Conservation (phyloP, 2,113 vertebrate genomes). For the Apodemus speciosus region DNA sequence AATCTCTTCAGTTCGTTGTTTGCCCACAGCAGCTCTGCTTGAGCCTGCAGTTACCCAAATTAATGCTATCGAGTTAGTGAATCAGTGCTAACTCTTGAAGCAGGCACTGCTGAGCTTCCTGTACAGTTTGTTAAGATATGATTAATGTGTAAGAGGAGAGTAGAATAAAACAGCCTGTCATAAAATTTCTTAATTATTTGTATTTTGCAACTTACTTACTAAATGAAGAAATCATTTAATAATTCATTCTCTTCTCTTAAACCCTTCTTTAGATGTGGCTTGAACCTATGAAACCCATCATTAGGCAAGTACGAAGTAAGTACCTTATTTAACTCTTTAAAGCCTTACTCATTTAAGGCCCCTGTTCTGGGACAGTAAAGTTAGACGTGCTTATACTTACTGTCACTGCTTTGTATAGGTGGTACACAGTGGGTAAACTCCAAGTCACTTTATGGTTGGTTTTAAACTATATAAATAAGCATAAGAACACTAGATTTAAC, state of each 20-base stretch:
- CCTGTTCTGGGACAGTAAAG: neutral
- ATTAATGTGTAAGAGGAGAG: fast-evolving
- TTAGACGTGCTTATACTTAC: fast-evolving
- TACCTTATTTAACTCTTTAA: constrained; percentile 62
- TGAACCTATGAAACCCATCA: constrained; percentile 93
- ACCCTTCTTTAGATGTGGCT: constrained; percentile 93
- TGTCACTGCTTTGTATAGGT: neutral
- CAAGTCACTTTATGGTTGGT: neutral
- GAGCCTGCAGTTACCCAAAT: fast-evolving
- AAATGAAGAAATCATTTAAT: constrained; percentile 30
- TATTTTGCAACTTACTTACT: constrained; percentile 49
- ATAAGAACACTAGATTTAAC: neutral
- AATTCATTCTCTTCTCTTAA: constrained; percentile 60
- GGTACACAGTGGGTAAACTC: neutral
- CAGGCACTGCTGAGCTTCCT: neutral
- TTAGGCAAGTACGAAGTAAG: constrained; percentile 96
- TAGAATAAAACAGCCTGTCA: neutral
- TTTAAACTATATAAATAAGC: neutral
- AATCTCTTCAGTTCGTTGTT: neutral
- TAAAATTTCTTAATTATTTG: neutral
- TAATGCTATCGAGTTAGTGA: neutral
- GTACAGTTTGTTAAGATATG: neutral
- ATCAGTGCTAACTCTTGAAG: too few relatives aligned
- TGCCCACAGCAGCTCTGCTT: fast-evolving
- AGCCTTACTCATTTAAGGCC: neutral